Conservation (phyloP, 2,113 vertebrate species). For the rat (Rattus norvegicus) region DNA sequence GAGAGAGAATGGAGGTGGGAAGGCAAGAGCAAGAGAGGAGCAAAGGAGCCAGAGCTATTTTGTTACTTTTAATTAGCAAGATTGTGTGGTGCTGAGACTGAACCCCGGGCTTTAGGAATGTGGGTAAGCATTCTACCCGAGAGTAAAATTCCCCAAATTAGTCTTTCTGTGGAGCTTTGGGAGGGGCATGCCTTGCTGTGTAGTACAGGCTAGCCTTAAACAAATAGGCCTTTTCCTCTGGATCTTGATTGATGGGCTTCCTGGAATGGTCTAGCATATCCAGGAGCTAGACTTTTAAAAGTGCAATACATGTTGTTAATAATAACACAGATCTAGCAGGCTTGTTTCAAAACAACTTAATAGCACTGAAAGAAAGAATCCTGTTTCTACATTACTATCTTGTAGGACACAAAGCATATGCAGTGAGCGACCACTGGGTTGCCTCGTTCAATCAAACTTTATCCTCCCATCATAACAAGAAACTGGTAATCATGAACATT, state of each 20-base stretch:
- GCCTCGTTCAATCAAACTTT: neutral
- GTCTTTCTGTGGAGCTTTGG: neutral
- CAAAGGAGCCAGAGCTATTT: neutral
- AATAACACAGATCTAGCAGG: neutral
- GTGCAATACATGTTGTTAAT: neutral
- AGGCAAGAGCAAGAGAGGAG: too few species aligned
- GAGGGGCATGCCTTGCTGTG: neutral
- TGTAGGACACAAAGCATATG: neutral
- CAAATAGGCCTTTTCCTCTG: neutral
- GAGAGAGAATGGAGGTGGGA: too few species aligned
- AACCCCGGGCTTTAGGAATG: neutral
- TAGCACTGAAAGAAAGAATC: conserved; percentile 25
- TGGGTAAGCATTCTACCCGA: neutral
- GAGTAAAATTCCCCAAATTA: too few species aligned
- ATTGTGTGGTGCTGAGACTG: neutral
- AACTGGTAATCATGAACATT: neutral
- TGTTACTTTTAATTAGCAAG: neutral
- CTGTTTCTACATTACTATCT: neutral
- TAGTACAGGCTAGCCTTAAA: neutral
- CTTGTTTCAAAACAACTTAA: neutral
- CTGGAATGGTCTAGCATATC: neutral
- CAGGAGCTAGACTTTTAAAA: neutral
- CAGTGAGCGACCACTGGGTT: neutral
- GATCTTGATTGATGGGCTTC: neutral
- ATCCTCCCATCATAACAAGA: neutral